Base-by-base conservation (phyloP, 2,888 invertebrate species). In the Poecilus cupreus region DNA sequence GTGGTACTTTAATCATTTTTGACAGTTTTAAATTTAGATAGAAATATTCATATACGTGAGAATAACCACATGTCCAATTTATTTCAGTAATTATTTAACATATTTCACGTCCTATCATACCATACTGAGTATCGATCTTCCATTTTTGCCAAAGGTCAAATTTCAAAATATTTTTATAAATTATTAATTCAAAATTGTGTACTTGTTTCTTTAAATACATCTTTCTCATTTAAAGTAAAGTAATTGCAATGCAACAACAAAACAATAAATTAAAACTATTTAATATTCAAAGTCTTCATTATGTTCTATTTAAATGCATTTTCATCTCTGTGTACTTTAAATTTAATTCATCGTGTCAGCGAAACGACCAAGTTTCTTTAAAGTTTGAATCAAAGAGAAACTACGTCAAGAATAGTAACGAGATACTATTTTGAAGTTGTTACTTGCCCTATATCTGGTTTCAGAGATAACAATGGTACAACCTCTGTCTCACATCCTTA, bases 351-450 rank as follows among this genome's bases (percentile, higher is more conserved):
- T 6, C 5, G 32, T 32, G 32, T 6, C 32, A 32, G 32, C 8
- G 5, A n/a, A 32, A 51, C 5, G 20, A 51, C 6, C 51, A 57
- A 57, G 57, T 57, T 57, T 57, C 57, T 24, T 57, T 24, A 24
- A 26, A 26, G 57, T 26, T 57, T 57, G 5, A 57, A 26, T 24
- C 57, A 26, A 57, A 57, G 57, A 57, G 51, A 57, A 24, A 22
- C 26, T 57, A 26, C 57, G 22, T 22, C 24, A 57, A 57, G 26
- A n/a, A 57, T n/a, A 26, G 2, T 57, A 57, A 57, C 24, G n/a
- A 24, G 57, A 24, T n/a, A 24, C 57, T 26, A 57, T 24, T 57
- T 57, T 57, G 57, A 57, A 57, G 6, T 57, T 43, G 43, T 24
- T 57, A 57, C 26, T 26, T 43, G 43, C n/a, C n/a, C 43, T n/a